Base-by-base conservation (phyloP, 2,797 vertebrate species). In the Dendrocincla fuliginosa region DNA sequence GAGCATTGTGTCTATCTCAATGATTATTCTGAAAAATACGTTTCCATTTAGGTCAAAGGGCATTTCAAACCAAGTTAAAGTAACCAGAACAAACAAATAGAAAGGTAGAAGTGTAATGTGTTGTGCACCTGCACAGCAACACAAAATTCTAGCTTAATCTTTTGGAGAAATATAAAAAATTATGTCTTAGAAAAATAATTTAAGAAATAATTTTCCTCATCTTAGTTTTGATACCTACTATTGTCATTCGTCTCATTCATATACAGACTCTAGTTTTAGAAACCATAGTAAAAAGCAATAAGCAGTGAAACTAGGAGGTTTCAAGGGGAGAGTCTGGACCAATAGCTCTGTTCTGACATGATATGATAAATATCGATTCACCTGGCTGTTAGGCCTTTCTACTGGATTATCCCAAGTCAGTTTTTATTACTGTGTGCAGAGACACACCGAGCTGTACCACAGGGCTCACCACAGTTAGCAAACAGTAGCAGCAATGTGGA, bases 361-460 rank as follows among this genome's bases (percentile, higher is more conserved):
- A 60, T 74, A 88, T 11, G 44, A 78, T 84, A 93, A 92, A 74
- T 59, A 90, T 74, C 5, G 5, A 84, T 81, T 75, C 84, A 65
- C 12, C n/a, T 27, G 37, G 27, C 53, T 78, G 56, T 64, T 78
- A 87, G 87, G 28, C 65, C 50, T 91, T 87, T 87, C 75, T 81
- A 57, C 70, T n/a, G 55, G 81, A 78, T 87, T 92, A 89, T 35
- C 42, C 55, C 61, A 44, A 81, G 61, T 56, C 81, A 55, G n/a
- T 4, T 94, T 94, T 84, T 86, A 74, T 87, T 60, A 33, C 61
- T 30, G 28, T 64, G 55, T 32, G 50, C 33, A 33, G 37, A 81
- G 49, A 27, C 69, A 53, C 25, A 6, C 7, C 3, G 46, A 46
- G 28, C 28, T 68, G 7, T 10, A 52, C 3, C 3, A 3, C 35